Evolutionary conservation across 2,888 invertebrate species (phyloP).

Genomic region (Dendrolimus pini): DNA sequence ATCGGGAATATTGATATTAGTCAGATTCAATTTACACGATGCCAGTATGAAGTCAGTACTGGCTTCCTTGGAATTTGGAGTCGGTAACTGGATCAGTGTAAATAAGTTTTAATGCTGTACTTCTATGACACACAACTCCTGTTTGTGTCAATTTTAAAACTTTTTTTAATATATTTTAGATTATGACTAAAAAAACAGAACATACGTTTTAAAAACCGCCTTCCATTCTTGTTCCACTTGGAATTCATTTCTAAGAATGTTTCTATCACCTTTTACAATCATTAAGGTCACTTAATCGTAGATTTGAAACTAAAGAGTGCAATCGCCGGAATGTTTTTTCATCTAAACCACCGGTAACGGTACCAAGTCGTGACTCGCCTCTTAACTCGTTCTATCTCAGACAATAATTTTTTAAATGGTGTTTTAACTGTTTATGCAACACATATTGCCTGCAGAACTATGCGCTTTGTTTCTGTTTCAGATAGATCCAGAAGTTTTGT

Average conservation of each 20-base stretch:
- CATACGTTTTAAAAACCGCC: too few relatives aligned
- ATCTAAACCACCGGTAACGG: constrained; percentile 33
- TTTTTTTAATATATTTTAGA: too few relatives aligned
- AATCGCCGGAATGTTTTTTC: not conserved
- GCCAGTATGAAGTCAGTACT: too few relatives aligned
- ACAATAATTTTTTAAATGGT: constrained; percentile 8
- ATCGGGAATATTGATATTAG: too few relatives aligned
- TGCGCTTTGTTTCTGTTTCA: not conserved
- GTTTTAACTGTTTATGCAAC: not conserved
- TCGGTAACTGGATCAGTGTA: too few relatives aligned
- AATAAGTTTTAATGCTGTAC: too few relatives aligned
- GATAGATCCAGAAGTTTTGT: too few relatives aligned
- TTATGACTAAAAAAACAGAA: too few relatives aligned
- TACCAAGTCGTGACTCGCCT: constrained; percentile 33
- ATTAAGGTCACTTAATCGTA: not conserved
- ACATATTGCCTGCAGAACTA: not conserved
- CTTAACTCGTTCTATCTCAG: constrained; percentile 28
- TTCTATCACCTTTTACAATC: not conserved
- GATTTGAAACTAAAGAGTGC: not conserved
- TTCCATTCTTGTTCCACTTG: not conserved
- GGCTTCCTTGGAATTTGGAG: too few relatives aligned
- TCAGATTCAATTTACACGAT: too few relatives aligned
- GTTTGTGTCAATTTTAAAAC: too few relatives aligned
- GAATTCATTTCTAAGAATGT: not conserved
- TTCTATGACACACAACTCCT: too few relatives aligned